Conservation (phyloP, 2,888 invertebrate genomes). For the Loripinus fragilis region DNA sequence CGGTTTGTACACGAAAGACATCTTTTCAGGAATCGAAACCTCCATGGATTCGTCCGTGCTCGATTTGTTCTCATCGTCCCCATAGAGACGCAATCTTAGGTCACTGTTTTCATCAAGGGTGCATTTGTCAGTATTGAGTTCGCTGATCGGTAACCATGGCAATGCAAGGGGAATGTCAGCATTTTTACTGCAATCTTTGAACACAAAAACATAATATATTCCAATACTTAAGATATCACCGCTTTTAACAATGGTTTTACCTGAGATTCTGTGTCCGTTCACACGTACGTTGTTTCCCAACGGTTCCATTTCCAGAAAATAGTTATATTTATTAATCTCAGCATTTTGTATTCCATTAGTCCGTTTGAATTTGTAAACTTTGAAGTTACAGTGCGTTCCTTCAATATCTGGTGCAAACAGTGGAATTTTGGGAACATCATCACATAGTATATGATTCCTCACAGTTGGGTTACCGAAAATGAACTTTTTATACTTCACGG, state of each 20-base stretch:
- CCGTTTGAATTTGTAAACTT: slow-evolving; percentile 56
- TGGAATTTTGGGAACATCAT: slow-evolving; percentile 58
- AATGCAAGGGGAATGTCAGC: slow-evolving; percentile 71
- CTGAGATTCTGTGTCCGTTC: slow-evolving; percentile 67
- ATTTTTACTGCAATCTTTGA: slow-evolving; percentile 76
- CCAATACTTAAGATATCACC: slow-evolving; percentile 79
- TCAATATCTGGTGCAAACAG: slow-evolving; percentile 75
- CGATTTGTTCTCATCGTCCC: slow-evolving; percentile 53
- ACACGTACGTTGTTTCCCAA: slow-evolving; percentile 64
- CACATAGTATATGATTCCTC: slow-evolving; percentile 41
- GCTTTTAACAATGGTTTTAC: slow-evolving; percentile 66
- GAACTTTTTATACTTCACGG: slow-evolving; percentile 67
- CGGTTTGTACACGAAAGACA: slow-evolving; percentile 66
- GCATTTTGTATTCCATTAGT: slow-evolving; percentile 27
- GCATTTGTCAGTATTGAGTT: slow-evolving; percentile 15
- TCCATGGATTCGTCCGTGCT: slow-evolving; percentile 58
- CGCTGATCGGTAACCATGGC: slow-evolving; percentile 66
- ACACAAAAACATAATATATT: slow-evolving; percentile 77
- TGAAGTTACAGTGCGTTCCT: slow-evolving; percentile 68
- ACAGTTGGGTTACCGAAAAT: slow-evolving; percentile 66
- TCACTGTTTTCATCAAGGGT: slow-evolving; percentile 32
- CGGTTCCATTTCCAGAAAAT: slow-evolving; percentile 68
- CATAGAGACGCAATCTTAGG: slow-evolving; percentile 28
- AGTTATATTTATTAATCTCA: slow-evolving; percentile 61
- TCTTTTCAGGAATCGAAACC: slow-evolving; percentile 52